Conservation (phyloP, 2,888 invertebrate genomes). For the Drosophila diplacantha region DNA sequence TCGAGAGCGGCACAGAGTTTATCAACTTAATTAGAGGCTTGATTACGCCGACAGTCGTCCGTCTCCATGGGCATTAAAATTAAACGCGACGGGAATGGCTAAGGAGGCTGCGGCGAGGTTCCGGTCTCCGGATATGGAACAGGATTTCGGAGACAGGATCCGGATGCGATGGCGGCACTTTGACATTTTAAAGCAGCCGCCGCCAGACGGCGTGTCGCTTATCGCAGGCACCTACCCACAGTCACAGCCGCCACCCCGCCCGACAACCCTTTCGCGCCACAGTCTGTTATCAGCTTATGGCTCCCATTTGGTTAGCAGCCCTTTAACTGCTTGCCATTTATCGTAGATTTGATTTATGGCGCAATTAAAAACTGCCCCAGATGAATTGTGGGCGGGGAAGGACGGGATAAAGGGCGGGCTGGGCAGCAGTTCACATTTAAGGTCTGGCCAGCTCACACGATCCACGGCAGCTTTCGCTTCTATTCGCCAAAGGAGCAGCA, state of each 20-base stretch:
- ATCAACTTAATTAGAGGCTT: constrained; percentile 72
- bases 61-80: constrained; percentile 59
- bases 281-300: constrained; percentile 68
- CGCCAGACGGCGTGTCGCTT: constrained; percentile 40
- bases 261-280: constrained; percentile 13
- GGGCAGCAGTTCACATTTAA: constrained; percentile 8
- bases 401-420: not conserved
- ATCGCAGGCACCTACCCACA: constrained; percentile 33
- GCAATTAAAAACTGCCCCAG: constrained; percentile 64
- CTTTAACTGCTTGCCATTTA: constrained; percentile 69
- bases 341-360: constrained; percentile 69
- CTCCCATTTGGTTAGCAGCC: constrained; percentile 72
- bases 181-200: constrained; percentile 66
- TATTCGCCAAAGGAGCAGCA: constrained; percentile 16
- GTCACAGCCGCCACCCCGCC: not conserved
- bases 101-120: constrained; percentile 15
- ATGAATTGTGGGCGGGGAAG: constrained; percentile 16
- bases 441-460: constrained; percentile 26
- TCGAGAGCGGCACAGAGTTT: constrained; percentile 60
- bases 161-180: constrained; percentile 43
- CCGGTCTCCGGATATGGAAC: constrained; percentile 11
- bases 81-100: constrained; percentile 48
- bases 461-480: not conserved
- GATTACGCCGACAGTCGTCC: constrained; percentile 60
- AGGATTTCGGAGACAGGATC: constrained; percentile 35